Evolutionary conservation across 2,797 vertebrate genomes (phyloP).

Genomic region (Pseudopleuronectes americanus): DNA sequence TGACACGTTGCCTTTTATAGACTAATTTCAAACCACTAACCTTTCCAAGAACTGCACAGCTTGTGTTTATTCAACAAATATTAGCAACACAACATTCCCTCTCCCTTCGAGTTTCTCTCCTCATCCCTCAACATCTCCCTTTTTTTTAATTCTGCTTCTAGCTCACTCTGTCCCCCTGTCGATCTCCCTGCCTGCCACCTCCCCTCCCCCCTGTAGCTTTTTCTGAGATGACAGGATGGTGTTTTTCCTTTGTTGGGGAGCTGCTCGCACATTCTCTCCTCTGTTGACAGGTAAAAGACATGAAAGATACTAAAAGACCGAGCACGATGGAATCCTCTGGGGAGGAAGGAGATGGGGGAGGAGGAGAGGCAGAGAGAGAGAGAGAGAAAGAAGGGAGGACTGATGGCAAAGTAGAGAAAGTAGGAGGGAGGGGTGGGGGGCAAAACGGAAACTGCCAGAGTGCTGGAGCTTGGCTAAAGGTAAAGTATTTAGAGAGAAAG

Average conservation of each 20-base stretch:
- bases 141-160: constrained; percentile 53
- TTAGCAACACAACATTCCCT: constrained; percentile 36
- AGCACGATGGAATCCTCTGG: constrained; percentile 75
- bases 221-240: constrained; percentile 78
- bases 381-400: constrained; percentile 37
- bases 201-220: constrained; percentile 61
- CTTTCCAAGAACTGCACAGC: constrained; percentile 24
- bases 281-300: constrained; percentile 83
- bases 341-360: constrained; percentile 49
- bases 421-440: not conserved
- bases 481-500: constrained; percentile 69
- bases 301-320: constrained; percentile 80
- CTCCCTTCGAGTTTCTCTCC: constrained; percentile 32
- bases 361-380: constrained; percentile 22
- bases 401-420: constrained; percentile 45
- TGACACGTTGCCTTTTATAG: too few relatives aligned
- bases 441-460: constrained; percentile 45
- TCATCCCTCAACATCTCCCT: constrained; percentile 44
- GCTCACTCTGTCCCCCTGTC: constrained; percentile 56
- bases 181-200: constrained; percentile 43
- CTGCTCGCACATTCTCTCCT: constrained; percentile 73
- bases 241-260: constrained; percentile 80
- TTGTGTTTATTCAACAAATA: constrained; percentile 42
- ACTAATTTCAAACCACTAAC: constrained; percentile 8
- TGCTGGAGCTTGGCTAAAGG: constrained; percentile 58